Base-by-base conservation (phyloP, 2,113 vertebrate species). In the Anoura caudifer region DNA sequence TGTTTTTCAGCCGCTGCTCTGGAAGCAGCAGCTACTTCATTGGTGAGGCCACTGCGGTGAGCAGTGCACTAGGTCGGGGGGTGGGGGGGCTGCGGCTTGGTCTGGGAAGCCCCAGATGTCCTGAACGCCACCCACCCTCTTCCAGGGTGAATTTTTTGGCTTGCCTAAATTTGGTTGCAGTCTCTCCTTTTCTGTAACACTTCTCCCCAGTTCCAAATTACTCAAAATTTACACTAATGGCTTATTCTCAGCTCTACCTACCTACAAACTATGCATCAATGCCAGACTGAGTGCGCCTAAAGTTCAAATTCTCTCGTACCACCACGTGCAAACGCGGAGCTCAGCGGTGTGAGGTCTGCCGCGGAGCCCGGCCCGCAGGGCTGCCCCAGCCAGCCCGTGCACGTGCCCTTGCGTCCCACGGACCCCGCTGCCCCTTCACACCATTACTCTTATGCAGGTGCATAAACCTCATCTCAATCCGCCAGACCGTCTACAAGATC, bases 361-460 rank as follows among this genome's bases (percentile, higher is more conserved):
- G 52, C 16, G 4, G 52, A 54, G 20, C 54, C 54, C 54, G 22
- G 54, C 20, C 54, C 54, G 2, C 13, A 54, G 17, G 19, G 70
- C 52, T 83, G 86, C 97, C 97, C 90, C 95, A 92, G 96, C 97
- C 92, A 94, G 97, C 89, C 82, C 36, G 41, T 95, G 95, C 96
- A 96, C 97, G 98, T 96, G 97, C 98, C 98, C 98, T 98, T 97
- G 98, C 97, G 97, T 98, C 97, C 95, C 96, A 84, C 83, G 93
- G 83, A 93, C 97, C 94, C 91, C 43, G 96, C 90, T 94, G 97
- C 97, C 97, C 95, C 97, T 98, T 98, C 97, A 98, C 93, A 98
- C 97, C 98, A 95, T 98, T 98, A 97, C 97, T 98, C 98, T 98
- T 99, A 98, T 98, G 98, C 98, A 98, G 98, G 98, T 98, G 86